Conservation (phyloP, 2,113 vertebrate genomes). For the Prinia subflava region DNA sequence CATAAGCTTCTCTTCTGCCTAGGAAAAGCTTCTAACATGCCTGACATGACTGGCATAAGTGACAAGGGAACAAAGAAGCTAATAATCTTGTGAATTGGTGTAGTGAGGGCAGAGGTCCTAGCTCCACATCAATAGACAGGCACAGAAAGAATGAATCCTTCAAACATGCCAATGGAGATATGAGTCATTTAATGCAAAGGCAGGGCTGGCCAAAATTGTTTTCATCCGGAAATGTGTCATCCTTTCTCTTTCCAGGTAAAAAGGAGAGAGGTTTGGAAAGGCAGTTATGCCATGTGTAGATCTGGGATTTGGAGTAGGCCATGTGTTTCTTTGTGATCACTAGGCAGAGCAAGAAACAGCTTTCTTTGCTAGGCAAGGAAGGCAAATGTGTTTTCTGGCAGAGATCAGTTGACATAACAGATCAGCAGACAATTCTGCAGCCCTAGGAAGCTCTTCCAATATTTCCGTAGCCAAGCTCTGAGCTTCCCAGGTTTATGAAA, state of each 20-base stretch:
- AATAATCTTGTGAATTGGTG: background rate
- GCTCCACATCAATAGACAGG: background rate
- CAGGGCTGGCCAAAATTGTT: fast-evolving
- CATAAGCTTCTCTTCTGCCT: background rate
- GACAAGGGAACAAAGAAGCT: background rate
- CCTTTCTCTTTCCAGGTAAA: background rate
- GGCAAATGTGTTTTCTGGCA: background rate
- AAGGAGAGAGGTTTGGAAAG: background rate
- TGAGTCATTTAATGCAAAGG: background rate
- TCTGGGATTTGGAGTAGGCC: background rate
- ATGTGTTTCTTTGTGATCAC: background rate
- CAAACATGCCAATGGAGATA: background rate
- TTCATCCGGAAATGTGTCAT: background rate
- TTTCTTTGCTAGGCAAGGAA: background rate
- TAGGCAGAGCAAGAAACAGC: background rate
- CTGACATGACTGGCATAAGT: background rate
- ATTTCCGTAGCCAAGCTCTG: background rate
- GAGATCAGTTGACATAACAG: background rate
- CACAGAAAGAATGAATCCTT: background rate
- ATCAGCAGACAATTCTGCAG: background rate
- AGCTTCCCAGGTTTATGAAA: background rate
- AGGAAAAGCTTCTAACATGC: background rate
- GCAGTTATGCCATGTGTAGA: fast-evolving
- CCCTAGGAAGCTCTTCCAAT: background rate
- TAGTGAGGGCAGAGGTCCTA: background rate